Evolutionary conservation across 2,797 vertebrate species (phyloP), one percentile per base, ranked within the genome.

Genomic region (Acrossocheilus wenchowensis): DNA sequence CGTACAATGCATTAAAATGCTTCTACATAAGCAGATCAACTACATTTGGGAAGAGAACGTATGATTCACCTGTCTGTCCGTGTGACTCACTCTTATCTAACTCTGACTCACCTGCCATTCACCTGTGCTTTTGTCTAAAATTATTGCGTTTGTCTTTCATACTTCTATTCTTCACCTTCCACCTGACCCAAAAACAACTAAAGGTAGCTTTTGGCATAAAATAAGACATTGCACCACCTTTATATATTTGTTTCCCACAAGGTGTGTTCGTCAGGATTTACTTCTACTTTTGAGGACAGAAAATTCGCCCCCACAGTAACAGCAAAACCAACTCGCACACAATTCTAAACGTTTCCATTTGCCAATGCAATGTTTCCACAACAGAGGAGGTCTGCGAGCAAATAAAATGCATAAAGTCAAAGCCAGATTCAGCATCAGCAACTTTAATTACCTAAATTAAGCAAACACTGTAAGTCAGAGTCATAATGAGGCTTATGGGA

Each of bases 391-490:
- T 41, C 41, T 77, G 21, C 11, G 17, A 26, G 15, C 7, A 84
- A 77, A 77, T 34, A 77, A 64, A 52, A 66, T 48, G 26, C 54
- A 64, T 66, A 21, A n/a, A 75, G 72, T 66, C 73, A 83, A 83
- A 75, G 72, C 71, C 82, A 77, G 82, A 84, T 39, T 66, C 26
- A 83, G 57, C 54, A 75, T 83, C 83, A 54, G 74, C 62, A 41
- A 68, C 48, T 84, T 78, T 84, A 84, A 78, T 84, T 84, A 84
- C 14, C 73, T 77, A 68, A 78, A 84, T 84, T 68, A 68, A 78
- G 73, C 45, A 84, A 68, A 78, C 60, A 78, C 60, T 69, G 45
- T 66, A 77, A 66, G 45, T 34, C 66, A 50, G 80, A 75, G 74
- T 68, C 74, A 26, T 84, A 84, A 78, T 69, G 62, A 84, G 83